Evolutionary conservation across 2,888 invertebrate species (phyloP), one percentile per base, ranked within the genome.

Genomic region (Xylocampa areola): DNA sequence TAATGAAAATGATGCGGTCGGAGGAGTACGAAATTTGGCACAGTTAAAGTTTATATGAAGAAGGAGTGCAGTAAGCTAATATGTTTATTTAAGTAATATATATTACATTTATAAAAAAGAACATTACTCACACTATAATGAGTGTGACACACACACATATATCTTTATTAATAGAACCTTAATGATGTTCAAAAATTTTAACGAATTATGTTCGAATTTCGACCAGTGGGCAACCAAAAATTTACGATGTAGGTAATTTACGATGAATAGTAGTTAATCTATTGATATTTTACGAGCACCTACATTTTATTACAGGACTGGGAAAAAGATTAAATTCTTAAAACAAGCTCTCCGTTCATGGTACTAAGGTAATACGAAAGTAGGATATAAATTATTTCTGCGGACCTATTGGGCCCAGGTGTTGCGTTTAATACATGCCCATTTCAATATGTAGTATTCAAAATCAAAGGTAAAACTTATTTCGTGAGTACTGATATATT

Each of bases 171-270:
- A n/a, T n/a, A n/a, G n/a, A n/a, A n/a, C n/a, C n/a, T n/a, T n/a
- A n/a, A n/a, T n/a, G n/a, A n/a, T n/a, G n/a, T n/a, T n/a, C n/a
- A n/a, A n/a, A n/a, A n/a, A n/a, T n/a, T n/a, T n/a, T n/a, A n/a
- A n/a, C n/a, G n/a, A n/a, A n/a, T n/a, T n/a, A n/a, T n/a, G n/a
- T n/a, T n/a, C n/a, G n/a, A n/a, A n/a, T n/a, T n/a, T n/a, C n/a
- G n/a, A n/a, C n/a, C n/a, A n/a, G n/a, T n/a, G n/a, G n/a, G n/a
- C n/a, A n/a, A n/a, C n/a, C n/a, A n/a, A n/a, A 32, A 30, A 65
- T 63, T 63, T 63, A 63, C 59, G 59, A 65, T 19, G 36, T 30
- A n/a, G n/a, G n/a, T n/a, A n/a, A n/a, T n/a, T n/a, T n/a, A 35
- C 66, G 51, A 52, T 66, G 60, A 66, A 43, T 59, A 37, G 66